Base-by-base conservation (phyloP, 2,113 vertebrate genomes). In the Gavialis gangeticus region DNA sequence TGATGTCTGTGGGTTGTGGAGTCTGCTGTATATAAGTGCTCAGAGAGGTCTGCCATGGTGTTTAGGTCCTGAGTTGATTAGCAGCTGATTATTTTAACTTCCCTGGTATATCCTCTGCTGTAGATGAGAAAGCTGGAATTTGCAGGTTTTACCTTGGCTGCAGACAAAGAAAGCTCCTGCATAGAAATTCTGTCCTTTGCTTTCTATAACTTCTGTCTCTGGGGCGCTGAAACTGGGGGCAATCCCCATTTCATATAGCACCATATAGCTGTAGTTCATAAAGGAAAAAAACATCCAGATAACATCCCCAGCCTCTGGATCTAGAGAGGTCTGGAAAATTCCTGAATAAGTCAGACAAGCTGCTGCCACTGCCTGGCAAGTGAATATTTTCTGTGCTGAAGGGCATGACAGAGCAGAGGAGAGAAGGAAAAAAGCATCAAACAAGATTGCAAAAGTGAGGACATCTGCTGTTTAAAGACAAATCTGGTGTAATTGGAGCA, bases 371-470 rank as follows among this genome's bases (percentile, higher is more conserved):
- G n/a, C 79, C 90, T n/a, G 75, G 77, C n/a, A 84, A 69, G 34
- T 79, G 55, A 89, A 77, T 73, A 9, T 11, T 93, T 58, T 14
- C 17, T 77, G 55, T 89, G 87, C 94, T 88, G 83, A n/a, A 91
- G 75, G 92, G 85, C 89, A 82, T 24, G 27, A 46, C 0, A 13
- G 56, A 62, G 24, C 5, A 15, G 55, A 13, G 22, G 15, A 73
- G 12, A 46, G 2, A 8, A 25, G 27, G 78, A 66, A n/a, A 54
- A 79, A 3, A 84, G 55, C 8, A 15, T 62, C 12, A 84, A 94
- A 93, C 82, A 71, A 82, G 95, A 85, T 76, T 88, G 84, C 21
- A 85, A 88, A 54, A 92, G n/a, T 85, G 95, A 95, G 89, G 81
- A 84, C 89, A 84, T 91, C 84, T 86, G 71, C 62, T 94, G 71